Evolutionary conservation across 30 jellyfish, hydroid and myxozoan species (phyloP).

Genomic region (Cassiopea andromeda): DNA sequence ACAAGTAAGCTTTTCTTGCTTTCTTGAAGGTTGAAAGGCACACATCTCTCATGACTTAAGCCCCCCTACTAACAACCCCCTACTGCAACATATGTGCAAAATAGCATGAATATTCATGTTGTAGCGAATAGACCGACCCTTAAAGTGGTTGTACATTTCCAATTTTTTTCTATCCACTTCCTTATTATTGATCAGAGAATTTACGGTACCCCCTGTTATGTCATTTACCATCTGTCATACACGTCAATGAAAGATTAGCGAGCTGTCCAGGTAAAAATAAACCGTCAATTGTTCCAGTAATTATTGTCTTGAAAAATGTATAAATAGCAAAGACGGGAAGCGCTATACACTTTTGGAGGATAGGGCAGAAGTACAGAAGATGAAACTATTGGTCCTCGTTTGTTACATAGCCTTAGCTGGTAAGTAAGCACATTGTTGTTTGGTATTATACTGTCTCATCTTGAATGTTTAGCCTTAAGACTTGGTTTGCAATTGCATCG

Average conservation of each 20-base stretch:
- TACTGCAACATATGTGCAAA: too few species aligned
- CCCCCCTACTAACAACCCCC: too few species aligned
- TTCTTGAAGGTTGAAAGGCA: too few species aligned
- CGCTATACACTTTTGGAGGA: slow-evolving; percentile 15
- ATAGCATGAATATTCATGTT: too few species aligned
- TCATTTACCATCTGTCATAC: background rate
- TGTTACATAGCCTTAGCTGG: slow-evolving; percentile 64
- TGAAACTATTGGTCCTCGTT: slow-evolving; percentile 58
- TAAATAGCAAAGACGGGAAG: slow-evolving; percentile 5
- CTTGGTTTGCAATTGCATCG: background rate
- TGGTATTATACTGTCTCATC: background rate
- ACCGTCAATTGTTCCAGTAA: slow-evolving; percentile 40
- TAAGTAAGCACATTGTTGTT: background rate
- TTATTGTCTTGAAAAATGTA: slow-evolving; percentile 46
- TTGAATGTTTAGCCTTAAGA: background rate
- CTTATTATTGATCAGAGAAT: too few species aligned
- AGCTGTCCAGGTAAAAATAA: slow-evolving; percentile 15
- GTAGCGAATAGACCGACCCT: too few species aligned
- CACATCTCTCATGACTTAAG: too few species aligned
- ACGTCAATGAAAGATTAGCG: background rate
- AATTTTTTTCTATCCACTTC: too few species aligned
- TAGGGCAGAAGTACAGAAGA: slow-evolving; percentile 3
- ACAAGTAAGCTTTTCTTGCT: too few species aligned
- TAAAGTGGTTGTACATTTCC: too few species aligned
- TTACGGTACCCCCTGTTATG: slow-evolving; percentile 28